phyloP scores from a whole-genome alignment of 2,888 invertebrate genomes.

The Dicyrtomina minuta region DNA sequence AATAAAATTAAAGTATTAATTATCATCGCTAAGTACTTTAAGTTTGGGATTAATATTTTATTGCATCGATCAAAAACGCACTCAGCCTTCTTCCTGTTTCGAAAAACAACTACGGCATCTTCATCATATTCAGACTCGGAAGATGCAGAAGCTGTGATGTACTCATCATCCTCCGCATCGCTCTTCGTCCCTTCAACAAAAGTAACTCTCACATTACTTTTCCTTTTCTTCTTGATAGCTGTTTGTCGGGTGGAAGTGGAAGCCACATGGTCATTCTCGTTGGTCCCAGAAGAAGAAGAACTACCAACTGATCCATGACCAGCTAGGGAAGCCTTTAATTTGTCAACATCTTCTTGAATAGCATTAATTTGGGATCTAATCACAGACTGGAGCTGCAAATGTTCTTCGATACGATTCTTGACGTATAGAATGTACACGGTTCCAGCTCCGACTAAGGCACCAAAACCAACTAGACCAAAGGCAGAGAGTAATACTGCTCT shows the following conservation, averaged over 20 bases:
- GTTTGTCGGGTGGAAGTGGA: too few species aligned
- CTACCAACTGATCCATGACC: too few species aligned
- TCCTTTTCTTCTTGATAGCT: conserved; percentile 10
- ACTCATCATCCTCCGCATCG: conserved; percentile 46
- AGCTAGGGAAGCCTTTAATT: conserved; percentile 21
- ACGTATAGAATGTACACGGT: conserved; percentile 44
- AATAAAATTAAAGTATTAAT: too few species aligned
- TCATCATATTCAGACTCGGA: conserved; percentile 36
- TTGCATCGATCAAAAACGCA: neutral
- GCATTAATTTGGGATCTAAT: conserved; percentile 37
- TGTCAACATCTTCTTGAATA: conserved; percentile 42
- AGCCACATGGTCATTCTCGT: too few species aligned
- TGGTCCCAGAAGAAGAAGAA: neutral
- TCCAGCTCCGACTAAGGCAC: conserved; percentile 45
- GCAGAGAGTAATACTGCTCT: conserved; percentile 37
- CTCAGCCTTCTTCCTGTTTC: neutral
- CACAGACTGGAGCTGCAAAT: conserved; percentile 42
- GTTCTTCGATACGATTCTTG: conserved; percentile 38
- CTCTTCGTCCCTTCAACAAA: conserved; percentile 56
- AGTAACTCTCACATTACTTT: conserved; percentile 52
- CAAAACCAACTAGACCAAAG: conserved; percentile 48
- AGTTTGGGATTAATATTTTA: too few species aligned
- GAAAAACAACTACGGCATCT: conserved; percentile 15
- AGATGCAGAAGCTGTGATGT: conserved; percentile 47
- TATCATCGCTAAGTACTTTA: too few species aligned